Percentiles rank a stretch among this genome's conserved stretches.
phyloP scores from a whole-genome alignment of 1,140 invertebrate genomes.

The Heliothis subflexa region DNA sequence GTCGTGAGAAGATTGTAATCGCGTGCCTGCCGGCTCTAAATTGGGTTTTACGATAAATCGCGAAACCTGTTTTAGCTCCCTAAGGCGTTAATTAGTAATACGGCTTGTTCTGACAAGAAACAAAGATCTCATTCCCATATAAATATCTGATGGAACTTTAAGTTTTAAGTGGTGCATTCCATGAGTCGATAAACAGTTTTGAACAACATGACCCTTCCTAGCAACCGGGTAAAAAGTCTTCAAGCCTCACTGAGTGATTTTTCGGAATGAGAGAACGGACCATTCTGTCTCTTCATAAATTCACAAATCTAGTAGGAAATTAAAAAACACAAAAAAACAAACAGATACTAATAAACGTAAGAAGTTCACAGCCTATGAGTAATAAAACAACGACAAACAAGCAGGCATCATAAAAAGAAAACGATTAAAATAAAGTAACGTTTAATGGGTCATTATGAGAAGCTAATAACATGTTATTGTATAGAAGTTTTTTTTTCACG shows the following conservation, averaged over 20 bases:
- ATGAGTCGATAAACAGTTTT: conserved; percentile 14
- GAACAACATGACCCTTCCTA: too few species aligned
- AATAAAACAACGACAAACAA: conserved; percentile 35
- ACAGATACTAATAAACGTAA: conserved; percentile 22
- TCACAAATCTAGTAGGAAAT: neutral
- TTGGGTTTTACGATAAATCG: conserved; percentile 85
- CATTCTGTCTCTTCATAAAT: neutral
- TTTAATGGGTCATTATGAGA: conserved; percentile 40
- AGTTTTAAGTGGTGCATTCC: conserved; percentile 6
- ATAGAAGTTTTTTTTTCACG: conserved; percentile 37
- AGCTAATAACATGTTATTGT: conserved; percentile 35
- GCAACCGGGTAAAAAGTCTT: too few species aligned
- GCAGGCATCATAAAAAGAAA: conserved; percentile 19
- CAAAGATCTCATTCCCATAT: conserved; percentile 62
- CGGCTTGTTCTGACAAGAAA: conserved; percentile 71
- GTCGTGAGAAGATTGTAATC: conserved; percentile 86
- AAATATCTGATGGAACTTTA: conserved; percentile 44
- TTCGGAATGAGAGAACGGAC: too few species aligned
- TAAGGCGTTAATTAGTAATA: conserved; percentile 81
- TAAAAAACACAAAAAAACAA: conserved; percentile 10
- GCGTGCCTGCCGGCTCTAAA: conserved; percentile 83
- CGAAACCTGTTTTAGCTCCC: conserved; percentile 77
- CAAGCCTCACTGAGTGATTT: too few species aligned
- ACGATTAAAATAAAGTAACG: conserved; percentile 35
- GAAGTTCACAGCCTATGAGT: conserved; percentile 4